Conservation (phyloP, 2,797 vertebrate genomes). For the Aphelocoma californica region DNA sequence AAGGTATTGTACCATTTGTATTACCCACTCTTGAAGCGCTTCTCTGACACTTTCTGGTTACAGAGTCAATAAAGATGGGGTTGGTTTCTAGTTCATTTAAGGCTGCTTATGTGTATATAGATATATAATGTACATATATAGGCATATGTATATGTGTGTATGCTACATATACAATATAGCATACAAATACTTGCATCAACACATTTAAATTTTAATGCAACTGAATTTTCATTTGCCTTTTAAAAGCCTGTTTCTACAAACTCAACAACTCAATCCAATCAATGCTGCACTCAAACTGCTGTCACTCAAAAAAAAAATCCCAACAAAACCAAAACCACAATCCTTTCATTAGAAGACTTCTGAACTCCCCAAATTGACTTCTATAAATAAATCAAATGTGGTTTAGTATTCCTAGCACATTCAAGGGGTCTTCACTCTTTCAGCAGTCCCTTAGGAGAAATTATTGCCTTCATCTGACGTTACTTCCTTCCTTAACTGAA, state of each 20-base stretch:
- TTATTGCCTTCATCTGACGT: neutral
- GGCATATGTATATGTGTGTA: rapidly evolving
- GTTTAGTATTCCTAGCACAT: neutral
- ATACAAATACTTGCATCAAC: neutral
- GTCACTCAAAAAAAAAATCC: neutral
- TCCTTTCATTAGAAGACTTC: neutral
- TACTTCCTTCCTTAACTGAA: neutral
- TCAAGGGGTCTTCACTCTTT: neutral
- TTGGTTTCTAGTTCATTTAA: neutral
- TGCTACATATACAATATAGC: neutral
- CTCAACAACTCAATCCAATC: neutral
- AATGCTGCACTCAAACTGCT: neutral
- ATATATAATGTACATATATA: neutral
- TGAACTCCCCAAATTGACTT: neutral
- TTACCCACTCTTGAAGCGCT: neutral
- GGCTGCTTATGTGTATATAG: neutral
- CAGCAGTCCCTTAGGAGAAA: neutral
- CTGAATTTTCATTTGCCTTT: neutral
- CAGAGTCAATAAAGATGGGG: neutral
- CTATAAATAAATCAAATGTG: neutral
- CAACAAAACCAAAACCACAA: neutral
- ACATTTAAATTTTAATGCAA: neutral
- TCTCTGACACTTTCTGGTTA: neutral
- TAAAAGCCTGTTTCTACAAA: neutral
- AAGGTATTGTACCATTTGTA: neutral